A percentile compares a stretch with the other conserved stretches of the same genome.
These are phyloP conservation scores for Fopius arisanus DNA, from an alignment of 1,140 invertebrate genomes.

Conservation along the genomic window DNA sequence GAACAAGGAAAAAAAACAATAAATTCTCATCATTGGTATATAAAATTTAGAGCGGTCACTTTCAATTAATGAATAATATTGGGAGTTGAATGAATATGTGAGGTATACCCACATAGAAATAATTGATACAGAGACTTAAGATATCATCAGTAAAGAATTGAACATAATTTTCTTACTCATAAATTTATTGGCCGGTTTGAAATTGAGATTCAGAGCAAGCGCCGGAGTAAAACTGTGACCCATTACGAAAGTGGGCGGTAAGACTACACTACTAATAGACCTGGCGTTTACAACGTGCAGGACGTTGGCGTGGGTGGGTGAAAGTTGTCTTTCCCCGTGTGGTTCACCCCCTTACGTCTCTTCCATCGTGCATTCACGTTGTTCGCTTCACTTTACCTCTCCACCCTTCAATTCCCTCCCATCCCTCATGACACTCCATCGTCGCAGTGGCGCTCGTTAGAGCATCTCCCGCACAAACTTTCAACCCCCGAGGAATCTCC, in stretches of 20 bases:
- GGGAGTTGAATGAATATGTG: neutral
- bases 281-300: slow-evolving; percentile 25
- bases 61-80: neutral
- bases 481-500: neutral
- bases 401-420: neutral
- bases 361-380: slow-evolving; percentile 2
- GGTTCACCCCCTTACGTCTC: neutral
- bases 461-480: neutral
- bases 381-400: slow-evolving; percentile 3
- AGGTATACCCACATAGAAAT: too few species aligned
- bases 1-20: too few species aligned
- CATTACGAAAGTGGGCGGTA: slow-evolving; percentile 35
- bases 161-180: neutral
- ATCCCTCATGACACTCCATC: neutral
- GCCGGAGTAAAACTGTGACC: slow-evolving; percentile 26
- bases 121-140: neutral
- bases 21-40: too few species aligned
- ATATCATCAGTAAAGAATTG: neutral
- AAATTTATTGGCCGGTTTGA: neutral
- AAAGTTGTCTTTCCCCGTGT: slow-evolving; percentile 48
- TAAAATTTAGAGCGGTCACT: too few species aligned
- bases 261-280: slow-evolving; percentile 33
- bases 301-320: slow-evolving; percentile 49
- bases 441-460: neutral
- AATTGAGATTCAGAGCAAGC: neutral